These are phyloP conservation scores for Jacana jacana DNA, from an alignment of 2,113 vertebrate species.

Conservation along the genomic window DNA sequence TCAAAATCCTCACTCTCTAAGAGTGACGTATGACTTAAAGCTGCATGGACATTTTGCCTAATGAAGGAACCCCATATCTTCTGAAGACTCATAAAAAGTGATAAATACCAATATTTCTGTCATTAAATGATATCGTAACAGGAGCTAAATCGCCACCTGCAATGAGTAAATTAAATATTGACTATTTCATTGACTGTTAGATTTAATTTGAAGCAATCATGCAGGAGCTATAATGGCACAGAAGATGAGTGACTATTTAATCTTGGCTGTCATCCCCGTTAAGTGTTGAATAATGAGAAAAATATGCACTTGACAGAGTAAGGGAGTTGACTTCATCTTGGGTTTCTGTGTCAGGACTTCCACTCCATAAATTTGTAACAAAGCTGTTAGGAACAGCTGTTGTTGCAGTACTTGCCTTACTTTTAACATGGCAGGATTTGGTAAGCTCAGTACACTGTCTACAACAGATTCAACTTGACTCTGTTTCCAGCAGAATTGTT, in stretches of 20 bases:
- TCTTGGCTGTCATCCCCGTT: constrained; percentile 63
- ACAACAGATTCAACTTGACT: background rate
- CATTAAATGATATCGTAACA: constrained; percentile 16
- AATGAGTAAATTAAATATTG: constrained; percentile 87
- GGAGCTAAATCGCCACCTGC: constrained; percentile 76
- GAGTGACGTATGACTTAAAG: background rate
- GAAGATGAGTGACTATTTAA: constrained; percentile 64
- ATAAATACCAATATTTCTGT: constrained; percentile 53
- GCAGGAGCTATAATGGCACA: constrained; percentile 71
- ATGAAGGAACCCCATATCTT: background rate
- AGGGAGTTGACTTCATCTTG: constrained; percentile 44
- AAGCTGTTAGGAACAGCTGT: background rate
- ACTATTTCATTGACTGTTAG: constrained; percentile 79
- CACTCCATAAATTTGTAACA: background rate
- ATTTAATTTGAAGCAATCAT: constrained; percentile 84
- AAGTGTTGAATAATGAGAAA: constrained; percentile 71
- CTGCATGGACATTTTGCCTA: background rate
- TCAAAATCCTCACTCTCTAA: background rate
- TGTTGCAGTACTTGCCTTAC: background rate
- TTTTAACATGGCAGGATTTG: background rate
- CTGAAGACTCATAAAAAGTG: background rate
- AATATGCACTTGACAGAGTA: constrained; percentile 30
- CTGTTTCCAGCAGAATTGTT: background rate
- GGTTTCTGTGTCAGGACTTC: constrained; percentile 33
- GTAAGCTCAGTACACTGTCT: background rate